Base-by-base conservation (phyloP, 2,797 vertebrate species). In the Pachyuromys duprasi region DNA sequence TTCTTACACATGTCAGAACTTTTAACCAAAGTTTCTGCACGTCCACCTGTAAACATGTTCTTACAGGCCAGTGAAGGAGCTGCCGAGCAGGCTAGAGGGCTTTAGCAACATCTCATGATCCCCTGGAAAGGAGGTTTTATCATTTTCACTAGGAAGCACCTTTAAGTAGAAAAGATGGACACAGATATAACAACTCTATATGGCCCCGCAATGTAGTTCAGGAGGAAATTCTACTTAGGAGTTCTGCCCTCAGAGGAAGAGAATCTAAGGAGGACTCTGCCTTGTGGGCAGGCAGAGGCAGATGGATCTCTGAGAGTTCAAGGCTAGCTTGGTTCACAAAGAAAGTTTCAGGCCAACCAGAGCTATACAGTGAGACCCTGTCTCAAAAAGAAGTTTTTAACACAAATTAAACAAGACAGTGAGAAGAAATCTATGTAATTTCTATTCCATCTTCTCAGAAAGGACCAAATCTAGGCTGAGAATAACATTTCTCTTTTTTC, bases 391-490 rank as follows among this genome's bases (percentile, higher is more conserved):
- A 8, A 49, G 45, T 49, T 49, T 49, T 49, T 49, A 1, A 49
- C 8, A 49, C 8, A 81, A 63, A 63, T 49, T 65, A 45, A 42
- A 63, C 36, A 62, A 65, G 49, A 49, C 39, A 33, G 20, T 28
- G 15, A 24, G 67, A 67, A 49, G 42, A 53, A 26, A 18, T 86
- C 72, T 53, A 14, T 31, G 79, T 9, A 28, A 69, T 90, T 75
- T 91, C 17, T 18, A 62, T 49, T 80, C 72, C 17, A 39, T 74
- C 67, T 70, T 83, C 75, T 95, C 79, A 80, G 81, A 84, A 94
- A 93, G 6, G 26, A 60, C 17, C 7, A 28, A 53, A 12, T 63
- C 2, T 49, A 93, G 76, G n/a, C 39, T 69, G 65, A 55, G 55
- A 17, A 81, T 63, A 49, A 62, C 7, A n/a, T 45, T 11, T 69